Base-by-base conservation (phyloP, 1,140 invertebrate species). In the Megathymus violae region DNA sequence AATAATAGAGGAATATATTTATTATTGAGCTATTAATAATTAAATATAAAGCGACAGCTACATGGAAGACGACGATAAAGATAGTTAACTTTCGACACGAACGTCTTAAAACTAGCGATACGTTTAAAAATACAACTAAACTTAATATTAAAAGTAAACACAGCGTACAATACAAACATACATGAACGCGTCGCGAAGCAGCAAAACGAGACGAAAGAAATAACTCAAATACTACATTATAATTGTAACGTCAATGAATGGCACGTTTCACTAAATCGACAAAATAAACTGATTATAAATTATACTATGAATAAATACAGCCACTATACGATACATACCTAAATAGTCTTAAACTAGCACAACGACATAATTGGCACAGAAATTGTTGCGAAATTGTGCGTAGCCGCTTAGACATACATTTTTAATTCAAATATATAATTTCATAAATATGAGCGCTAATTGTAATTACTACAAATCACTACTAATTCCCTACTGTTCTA, bases 181-280 rank as follows among this genome's bases (percentile, higher is more conserved):
- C 85, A 78, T 88, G 85, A 89, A 90, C 88, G 80, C 80, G 80
- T 88, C 88, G 83, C 81, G 56, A 82, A 82, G 75, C 83, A 82
- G 72, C 75, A 77, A 74, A 75, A 69, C 25, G 64, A 62, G 69
- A 72, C 64, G 67, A 79, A 80, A 71, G 27, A 46, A 58, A 54
- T 25, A 77, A 72, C 64, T 67, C 72, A 73, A 77, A 79, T 79
- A 65, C 71, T 67, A 56, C 69, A 72, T 64, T 62, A 70, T 62
- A 76, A 78, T 67, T 73, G 71, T 70, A 70, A 75, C 69, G 47
- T 43, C 63, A 61, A 64, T 44, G 59, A 38, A 50, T 63, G 44
- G 22, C 31, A 52, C 25, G 25, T 44, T 43, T 63, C 4, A 59
- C 59, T 54, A 41, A 40, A 43, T 43, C 16, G 44, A 9, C n/a